Evolutionary conservation across 2,888 invertebrate genomes (phyloP).

Genomic region (Trisateles emortualis): DNA sequence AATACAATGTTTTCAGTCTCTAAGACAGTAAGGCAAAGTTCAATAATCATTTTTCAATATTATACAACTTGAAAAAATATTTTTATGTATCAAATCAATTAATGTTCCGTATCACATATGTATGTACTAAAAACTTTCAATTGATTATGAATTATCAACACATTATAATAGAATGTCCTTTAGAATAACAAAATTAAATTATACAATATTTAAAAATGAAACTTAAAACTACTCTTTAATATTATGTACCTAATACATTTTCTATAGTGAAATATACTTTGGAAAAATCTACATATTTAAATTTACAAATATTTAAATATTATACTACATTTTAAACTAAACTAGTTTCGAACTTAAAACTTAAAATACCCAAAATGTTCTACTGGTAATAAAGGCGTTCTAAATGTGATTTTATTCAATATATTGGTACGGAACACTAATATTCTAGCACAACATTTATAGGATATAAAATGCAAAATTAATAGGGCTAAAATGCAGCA

Average conservation of each 20-base stretch:
- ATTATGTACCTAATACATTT: conserved; percentile 32
- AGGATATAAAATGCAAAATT: conserved; percentile 18
- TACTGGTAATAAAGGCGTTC: background rate
- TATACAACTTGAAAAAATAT: background rate
- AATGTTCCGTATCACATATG: conserved; percentile 14
- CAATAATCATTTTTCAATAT: background rate
- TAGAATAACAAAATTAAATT: background rate
- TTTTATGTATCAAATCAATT: background rate
- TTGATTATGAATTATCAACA: background rate
- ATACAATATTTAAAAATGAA: conserved; percentile 5
- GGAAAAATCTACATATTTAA: conserved; percentile 11
- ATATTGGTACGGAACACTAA: conserved; percentile 28
- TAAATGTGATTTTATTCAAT: background rate
- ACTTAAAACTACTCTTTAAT: conserved; percentile 8
- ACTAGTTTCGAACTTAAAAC: conserved; percentile 1
- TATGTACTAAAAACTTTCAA: background rate
- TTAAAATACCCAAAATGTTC: background rate
- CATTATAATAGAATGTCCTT: background rate
- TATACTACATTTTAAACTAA: background rate
- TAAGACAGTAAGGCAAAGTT: conserved; percentile 15
- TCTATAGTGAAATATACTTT: conserved; percentile 25
- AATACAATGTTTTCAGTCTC: conserved; percentile 28
- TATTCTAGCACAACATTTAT: background rate
- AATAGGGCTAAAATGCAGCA: conserved; percentile 12
- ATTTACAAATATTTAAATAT: conserved; percentile 13